A percentile compares a stretch with the other conserved stretches of the same genome.
phyloP scores from a whole-genome alignment of 1,140 invertebrate genomes.

The Pogonus chalceus region DNA sequence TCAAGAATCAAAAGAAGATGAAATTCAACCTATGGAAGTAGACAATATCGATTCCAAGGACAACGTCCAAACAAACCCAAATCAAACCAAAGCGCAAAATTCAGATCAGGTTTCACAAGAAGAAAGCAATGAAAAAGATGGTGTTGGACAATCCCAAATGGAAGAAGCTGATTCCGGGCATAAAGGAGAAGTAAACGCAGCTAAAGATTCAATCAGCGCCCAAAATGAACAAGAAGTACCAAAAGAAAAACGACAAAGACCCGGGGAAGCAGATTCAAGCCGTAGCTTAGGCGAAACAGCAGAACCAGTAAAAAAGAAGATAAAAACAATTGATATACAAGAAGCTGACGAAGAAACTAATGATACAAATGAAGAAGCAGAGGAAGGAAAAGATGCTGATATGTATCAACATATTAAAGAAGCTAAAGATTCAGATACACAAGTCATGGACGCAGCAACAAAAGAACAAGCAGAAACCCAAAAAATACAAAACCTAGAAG shows the following conservation, averaged over 20 bases:
- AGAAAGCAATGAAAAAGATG: conserved; percentile 37
- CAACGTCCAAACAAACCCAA: conserved; percentile 30
- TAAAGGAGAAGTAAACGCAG: conserved; percentile 31
- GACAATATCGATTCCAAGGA: conserved; percentile 34
- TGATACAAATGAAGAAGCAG: conserved; percentile 40
- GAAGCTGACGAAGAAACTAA: conserved; percentile 34
- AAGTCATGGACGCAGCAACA: conserved; percentile 58
- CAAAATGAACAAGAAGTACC: conserved; percentile 27
- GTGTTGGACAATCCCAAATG: conserved; percentile 40
- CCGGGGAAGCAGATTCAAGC: conserved; percentile 38
- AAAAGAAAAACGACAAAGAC: conserved; percentile 36
- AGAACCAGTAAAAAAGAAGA: conserved; percentile 40
- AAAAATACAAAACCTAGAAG: conserved; percentile 46
- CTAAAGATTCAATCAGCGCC: conserved; percentile 25
- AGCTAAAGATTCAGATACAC: conserved; percentile 52
- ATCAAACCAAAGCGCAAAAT: conserved; percentile 31
- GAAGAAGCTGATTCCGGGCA: conserved; percentile 39
- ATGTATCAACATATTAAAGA: conserved; percentile 81
- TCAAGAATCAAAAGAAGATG: conserved; percentile 34
- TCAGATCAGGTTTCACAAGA: conserved; percentile 34
- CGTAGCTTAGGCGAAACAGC: conserved; percentile 36
- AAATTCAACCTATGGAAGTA: conserved; percentile 33
- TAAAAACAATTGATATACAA: conserved; percentile 39
- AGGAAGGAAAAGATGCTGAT: conserved; percentile 47
- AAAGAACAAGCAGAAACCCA: conserved; percentile 75